Evolutionary conservation across 2,797 vertebrate genomes (phyloP), one percentile per base, ranked within the genome.

Genomic region (Characodon lateralis): DNA sequence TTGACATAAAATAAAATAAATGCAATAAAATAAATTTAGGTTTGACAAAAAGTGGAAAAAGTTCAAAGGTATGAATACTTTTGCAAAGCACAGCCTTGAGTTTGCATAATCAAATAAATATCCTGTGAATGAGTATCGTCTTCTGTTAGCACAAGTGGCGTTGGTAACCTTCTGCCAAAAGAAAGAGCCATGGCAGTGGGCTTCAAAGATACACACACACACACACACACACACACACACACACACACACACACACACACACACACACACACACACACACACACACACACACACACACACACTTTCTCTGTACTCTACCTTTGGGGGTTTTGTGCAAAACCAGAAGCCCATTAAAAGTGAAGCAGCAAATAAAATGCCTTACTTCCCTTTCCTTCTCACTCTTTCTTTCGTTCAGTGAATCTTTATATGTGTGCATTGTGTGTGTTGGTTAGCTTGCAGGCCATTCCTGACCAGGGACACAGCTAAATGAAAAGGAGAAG

Each of bases 351-450:
- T 91, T 91, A 92, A 86, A 83, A 90, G 90, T 87, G 84, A 92
- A 92, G 88, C 90, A 93, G 91, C 93, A 94, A 93, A 94, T 94
- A 92, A 43, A 94, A 93, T 43, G 90, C 92, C 89, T 89, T 89
- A 92, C 91, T 92, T 93, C 90, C 90, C 87, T 89, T 91, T 89
- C 82, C 85, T 86, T 90, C 65, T n/a, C 10, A 2, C 79, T 88
- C 80, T 72, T 61, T 72, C 50, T 16, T 18, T 86, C 77, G 79
- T 83, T 83, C 78, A 78, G 70, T 85, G 83, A 77, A 86, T 81
- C 69, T 82, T 72, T 76, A 53, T 46, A 22, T 63, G 72, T 69
- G 35, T 78, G 72, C 53, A 43, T n/a, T 87, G 78, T 78, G n/a
- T 58, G 68, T 75, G 48, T 69, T 78, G 51, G 72, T 84, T 68